Percentiles rank a stretch among this genome's conserved stretches.
Conservation (phyloP, 2,113 vertebrate species). For the Micronisus gabar region DNA sequence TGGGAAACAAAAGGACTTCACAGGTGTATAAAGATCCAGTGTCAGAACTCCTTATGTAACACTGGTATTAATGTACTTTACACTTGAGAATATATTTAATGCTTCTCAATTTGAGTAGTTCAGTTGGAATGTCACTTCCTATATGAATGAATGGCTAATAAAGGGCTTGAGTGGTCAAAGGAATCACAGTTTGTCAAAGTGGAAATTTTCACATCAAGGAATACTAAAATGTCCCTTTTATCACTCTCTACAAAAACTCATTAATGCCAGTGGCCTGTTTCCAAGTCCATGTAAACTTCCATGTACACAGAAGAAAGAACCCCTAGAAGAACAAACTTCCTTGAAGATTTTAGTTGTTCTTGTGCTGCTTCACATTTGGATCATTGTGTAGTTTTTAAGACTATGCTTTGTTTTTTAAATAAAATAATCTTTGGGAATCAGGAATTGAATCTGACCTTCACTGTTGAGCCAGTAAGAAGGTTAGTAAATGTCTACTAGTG, state of each 20-base stretch:
- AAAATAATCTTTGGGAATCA: neutral
- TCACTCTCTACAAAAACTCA: neutral
- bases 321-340: neutral
- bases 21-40: neutral
- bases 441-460: neutral
- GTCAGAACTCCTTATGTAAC: neutral
- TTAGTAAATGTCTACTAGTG: neutral
- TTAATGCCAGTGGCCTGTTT: neutral
- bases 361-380: neutral
- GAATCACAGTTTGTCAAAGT: neutral
- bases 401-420: neutral
- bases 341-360: neutral
- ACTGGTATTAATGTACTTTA: neutral
- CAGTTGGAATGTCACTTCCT: neutral
- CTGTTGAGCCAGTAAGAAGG: neutral
- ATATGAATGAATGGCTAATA: neutral
- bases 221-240: neutral
- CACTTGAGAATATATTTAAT: neutral
- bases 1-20: neutral
- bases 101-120: neutral
- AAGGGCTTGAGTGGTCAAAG: neutral
- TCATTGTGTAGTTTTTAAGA: neutral
- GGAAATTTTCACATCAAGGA: neutral
- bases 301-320: neutral
- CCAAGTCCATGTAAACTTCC: neutral